Percentiles rank a stretch among this genome's conserved stretches.
Evolutionary conservation across 2,797 vertebrate genomes (phyloP).

Genomic region (Sebastolobus altivelis): DNA sequence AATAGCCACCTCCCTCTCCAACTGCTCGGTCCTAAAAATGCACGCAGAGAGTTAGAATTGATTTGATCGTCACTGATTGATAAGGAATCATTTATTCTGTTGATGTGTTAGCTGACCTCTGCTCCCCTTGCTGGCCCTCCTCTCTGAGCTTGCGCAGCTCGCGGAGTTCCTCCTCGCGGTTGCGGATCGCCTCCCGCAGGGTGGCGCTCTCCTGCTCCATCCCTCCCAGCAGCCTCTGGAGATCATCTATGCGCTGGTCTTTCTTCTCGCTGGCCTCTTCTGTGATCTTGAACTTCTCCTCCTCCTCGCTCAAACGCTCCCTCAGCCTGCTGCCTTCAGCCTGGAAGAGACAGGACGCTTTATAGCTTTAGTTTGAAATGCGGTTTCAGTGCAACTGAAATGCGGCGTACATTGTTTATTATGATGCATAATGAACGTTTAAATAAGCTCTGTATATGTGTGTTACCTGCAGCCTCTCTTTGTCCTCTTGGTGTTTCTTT

Average conservation of each 20-base stretch:
- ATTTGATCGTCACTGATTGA: not conserved
- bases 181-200: conserved; percentile 84
- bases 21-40: conserved; percentile 84
- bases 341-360: conserved; percentile 40
- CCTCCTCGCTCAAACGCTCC: conserved; percentile 81
- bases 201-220: conserved; percentile 92
- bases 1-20: conserved; percentile 91
- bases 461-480: conserved; percentile 87
- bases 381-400: not conserved
- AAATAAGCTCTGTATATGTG: not conserved
- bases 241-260: conserved; percentile 85
- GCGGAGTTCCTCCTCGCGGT: conserved; percentile 85
- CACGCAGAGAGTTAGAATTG: conserved; percentile 37
- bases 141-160: conserved; percentile 81
- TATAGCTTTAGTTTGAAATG: conserved; percentile 7
- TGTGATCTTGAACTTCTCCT: conserved; percentile 76
- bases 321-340: conserved; percentile 81
- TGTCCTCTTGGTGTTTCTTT: conserved; percentile 88
- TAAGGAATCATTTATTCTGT: not conserved
- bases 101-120: conserved; percentile 70
- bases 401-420: not conserved
- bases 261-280: conserved; percentile 79
- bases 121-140: conserved; percentile 81
- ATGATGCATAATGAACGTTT: not conserved
- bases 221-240: conserved; percentile 88